phyloP scores from a whole-genome alignment of 2,113 vertebrate species.

The Bos indicus region DNA sequence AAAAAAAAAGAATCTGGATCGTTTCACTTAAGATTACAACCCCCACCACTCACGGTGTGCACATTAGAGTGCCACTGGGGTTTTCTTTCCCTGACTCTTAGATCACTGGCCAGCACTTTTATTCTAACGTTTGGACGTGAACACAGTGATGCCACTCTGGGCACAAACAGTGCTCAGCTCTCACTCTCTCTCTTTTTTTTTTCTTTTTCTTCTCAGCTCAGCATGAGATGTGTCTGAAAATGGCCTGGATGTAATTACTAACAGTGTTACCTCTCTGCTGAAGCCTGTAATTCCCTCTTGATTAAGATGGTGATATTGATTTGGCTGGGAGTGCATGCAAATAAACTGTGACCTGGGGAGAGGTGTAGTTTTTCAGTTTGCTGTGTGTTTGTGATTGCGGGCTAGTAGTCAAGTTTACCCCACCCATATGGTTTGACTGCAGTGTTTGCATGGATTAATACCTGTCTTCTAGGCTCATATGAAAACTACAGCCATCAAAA shows the following conservation, averaged over 20 bases:
- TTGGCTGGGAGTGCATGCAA: conserved; percentile 65
- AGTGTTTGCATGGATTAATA: conserved; percentile 31
- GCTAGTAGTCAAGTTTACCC: conserved; percentile 19
- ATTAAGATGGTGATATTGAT: conserved; percentile 69
- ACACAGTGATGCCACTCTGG: neutral
- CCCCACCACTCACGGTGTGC: neutral
- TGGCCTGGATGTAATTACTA: conserved; percentile 8
- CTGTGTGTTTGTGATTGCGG: neutral
- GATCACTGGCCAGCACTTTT: neutral
- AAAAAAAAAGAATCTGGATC: neutral
- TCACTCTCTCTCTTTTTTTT: neutral
- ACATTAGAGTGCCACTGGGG: neutral
- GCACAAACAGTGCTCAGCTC: neutral
- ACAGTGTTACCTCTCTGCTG: conserved; percentile 47
- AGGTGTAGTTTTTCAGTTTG: conserved; percentile 34
- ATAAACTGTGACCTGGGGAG: conserved; percentile 15
- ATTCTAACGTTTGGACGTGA: neutral
- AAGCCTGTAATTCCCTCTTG: conserved; percentile 66
- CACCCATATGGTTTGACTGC: conserved; percentile 5
- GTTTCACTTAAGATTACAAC: neutral
- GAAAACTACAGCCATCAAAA: conserved; percentile 17
- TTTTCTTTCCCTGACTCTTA: neutral
- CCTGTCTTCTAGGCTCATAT: conserved; percentile 21
- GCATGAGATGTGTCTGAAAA: conserved; percentile 44
- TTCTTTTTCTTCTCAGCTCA: conserved; percentile 17